These are phyloP conservation scores for Bettongia penicillata DNA, from an alignment of 2,113 vertebrate genomes.

Conservation along the genomic window DNA sequence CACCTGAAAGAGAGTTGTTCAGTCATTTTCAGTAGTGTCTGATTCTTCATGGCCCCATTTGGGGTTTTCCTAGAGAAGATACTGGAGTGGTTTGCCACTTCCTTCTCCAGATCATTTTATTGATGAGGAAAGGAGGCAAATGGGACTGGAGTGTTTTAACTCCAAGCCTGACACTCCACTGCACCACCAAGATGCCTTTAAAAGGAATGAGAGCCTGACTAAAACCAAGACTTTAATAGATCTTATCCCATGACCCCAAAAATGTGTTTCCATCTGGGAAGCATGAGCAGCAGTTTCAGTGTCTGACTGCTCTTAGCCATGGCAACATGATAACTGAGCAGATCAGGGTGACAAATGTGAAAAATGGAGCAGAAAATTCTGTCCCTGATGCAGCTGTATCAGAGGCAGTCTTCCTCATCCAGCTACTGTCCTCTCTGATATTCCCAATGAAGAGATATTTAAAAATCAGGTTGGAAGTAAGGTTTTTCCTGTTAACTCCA, in stretches of 20 bases:
- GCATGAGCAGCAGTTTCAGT: background rate
- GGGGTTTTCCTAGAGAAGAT: background rate
- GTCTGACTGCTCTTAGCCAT: conserved; percentile 30
- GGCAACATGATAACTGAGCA: conserved; percentile 23
- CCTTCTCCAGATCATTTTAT: background rate
- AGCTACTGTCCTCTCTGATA: background rate
- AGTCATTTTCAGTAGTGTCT: background rate
- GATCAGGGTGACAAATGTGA: background rate
- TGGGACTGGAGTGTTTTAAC: background rate
- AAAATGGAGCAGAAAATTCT: conserved; percentile 24
- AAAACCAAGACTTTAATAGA: conserved; percentile 20
- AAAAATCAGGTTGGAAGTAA: conserved; percentile 35
- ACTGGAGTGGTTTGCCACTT: background rate
- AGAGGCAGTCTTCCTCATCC: conserved; percentile 27
- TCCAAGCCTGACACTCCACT: background rate
- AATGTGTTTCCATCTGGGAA: conserved; percentile 12
- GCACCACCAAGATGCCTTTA: background rate
- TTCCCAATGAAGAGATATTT: conserved; percentile 26
- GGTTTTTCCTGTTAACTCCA: background rate
- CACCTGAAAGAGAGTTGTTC: background rate
- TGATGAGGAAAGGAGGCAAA: background rate
- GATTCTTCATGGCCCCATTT: background rate
- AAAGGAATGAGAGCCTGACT: conserved; percentile 45
- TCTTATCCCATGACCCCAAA: background rate
- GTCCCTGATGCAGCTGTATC: conserved; percentile 16